phyloP scores from a whole-genome alignment of 2,113 vertebrate genomes.

The Muntiacus muntjak region DNA sequence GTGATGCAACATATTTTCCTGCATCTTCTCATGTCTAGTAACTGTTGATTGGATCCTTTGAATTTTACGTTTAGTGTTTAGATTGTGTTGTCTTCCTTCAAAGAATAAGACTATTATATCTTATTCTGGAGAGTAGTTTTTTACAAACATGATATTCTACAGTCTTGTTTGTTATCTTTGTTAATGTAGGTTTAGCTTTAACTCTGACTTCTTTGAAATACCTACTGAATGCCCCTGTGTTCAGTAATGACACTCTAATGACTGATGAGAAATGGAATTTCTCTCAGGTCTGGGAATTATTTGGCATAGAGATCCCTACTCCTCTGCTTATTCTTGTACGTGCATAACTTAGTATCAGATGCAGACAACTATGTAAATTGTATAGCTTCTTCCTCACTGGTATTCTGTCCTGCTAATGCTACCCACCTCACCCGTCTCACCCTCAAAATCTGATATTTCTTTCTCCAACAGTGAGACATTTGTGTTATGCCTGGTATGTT shows the following conservation, averaged over 20 bases:
- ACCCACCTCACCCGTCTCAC: not conserved
- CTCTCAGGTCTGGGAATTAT: not conserved
- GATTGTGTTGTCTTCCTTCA: not conserved
- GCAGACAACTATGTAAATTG: not conserved
- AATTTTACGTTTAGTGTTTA: not conserved
- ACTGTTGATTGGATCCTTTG: not conserved
- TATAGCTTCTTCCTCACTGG: not conserved
- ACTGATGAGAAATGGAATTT: not conserved
- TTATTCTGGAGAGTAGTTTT: not conserved
- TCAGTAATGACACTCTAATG: not conserved
- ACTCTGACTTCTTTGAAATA: not conserved
- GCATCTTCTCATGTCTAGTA: not conserved
- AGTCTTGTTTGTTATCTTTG: not conserved
- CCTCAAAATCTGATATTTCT: not conserved
- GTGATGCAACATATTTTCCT: not conserved
- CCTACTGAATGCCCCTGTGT: not conserved
- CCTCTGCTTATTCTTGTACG: not conserved
- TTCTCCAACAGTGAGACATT: not conserved
- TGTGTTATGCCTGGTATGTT: not conserved
- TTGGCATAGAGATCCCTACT: not conserved
- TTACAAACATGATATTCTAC: not conserved
- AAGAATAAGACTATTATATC: not conserved
- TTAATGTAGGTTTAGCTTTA: not conserved
- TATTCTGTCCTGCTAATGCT: not conserved
- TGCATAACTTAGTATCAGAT: not conserved